phyloP scores from a whole-genome alignment of 2,797 vertebrate genomes.

The Gorsachius magnificus region DNA sequence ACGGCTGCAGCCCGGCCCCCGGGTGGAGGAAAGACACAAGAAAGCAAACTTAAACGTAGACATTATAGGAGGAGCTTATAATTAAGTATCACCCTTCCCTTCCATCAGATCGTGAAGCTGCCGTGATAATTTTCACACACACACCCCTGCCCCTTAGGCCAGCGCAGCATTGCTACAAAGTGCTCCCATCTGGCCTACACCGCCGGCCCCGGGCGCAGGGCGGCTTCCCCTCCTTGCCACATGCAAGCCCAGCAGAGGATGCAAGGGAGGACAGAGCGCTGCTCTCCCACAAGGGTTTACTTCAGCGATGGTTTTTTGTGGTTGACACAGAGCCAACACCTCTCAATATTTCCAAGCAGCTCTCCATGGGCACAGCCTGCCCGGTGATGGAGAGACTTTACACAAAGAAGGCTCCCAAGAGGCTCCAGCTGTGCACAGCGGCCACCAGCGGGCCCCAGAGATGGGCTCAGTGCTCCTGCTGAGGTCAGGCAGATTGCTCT shows the following conservation, averaged over 20 bases:
- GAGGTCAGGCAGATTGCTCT: neutral
- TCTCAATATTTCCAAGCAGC: neutral
- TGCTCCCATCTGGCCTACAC: fast-evolving
- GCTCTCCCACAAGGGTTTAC: fast-evolving
- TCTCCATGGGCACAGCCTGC: no score
- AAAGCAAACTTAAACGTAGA: fast-evolving
- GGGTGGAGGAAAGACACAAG: fast-evolving
- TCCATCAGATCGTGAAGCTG: fast-evolving
- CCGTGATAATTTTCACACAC: neutral
- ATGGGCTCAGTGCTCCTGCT: fast-evolving
- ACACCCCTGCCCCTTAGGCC: no score
- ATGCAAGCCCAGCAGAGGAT: no score
- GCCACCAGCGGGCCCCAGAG: fast-evolving
- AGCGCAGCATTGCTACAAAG: fast-evolving
- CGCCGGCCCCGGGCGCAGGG: fast-evolving
- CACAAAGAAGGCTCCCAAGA: neutral
- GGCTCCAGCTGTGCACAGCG: neutral
- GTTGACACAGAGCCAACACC: fast-evolving
- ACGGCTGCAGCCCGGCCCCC: neutral
- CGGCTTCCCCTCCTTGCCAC: fast-evolving
- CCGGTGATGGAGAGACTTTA: neutral
- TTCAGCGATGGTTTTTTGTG: fast-evolving
- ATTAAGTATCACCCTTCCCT: fast-evolving
- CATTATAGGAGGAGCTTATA: fast-evolving
- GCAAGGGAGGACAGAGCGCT: fast-evolving